Conservation (phyloP, 2,888 invertebrate genomes). For the Biston stratarius region DNA sequence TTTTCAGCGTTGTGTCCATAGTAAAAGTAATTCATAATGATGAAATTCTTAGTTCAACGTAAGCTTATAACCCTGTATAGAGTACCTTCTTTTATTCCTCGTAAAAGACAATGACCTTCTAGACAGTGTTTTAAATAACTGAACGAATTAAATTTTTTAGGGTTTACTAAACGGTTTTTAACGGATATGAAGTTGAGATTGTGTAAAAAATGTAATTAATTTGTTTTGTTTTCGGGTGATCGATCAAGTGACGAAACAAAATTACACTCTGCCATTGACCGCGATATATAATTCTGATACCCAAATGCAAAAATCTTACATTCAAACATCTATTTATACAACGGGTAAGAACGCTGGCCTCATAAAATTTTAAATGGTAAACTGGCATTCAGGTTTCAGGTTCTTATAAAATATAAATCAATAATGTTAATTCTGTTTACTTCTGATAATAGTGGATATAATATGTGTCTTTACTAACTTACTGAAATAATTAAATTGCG, state of each 20-base stretch:
- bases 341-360: slow-evolving; percentile 14
- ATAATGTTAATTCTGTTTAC: slow-evolving; percentile 19
- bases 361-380: slow-evolving; percentile 20
- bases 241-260: slow-evolving; percentile 68
- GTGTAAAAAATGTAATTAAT: slow-evolving; percentile 60
- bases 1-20: too few species aligned
- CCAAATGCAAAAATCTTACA: slow-evolving; percentile 27
- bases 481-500: too few species aligned
- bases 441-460: background rate
- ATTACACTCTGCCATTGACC: slow-evolving; percentile 66
- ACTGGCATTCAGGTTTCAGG: slow-evolving; percentile 18
- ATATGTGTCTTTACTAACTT: too few species aligned
- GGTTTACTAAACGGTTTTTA: slow-evolving; percentile 11
- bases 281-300: slow-evolving; percentile 52
- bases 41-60: too few species aligned
- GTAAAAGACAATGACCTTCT: background rate
- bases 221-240: slow-evolving; percentile 67
- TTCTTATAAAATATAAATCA: slow-evolving; percentile 8
- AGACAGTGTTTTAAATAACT: background rate
- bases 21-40: too few species aligned
- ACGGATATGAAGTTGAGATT: slow-evolving; percentile 34
- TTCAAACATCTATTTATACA: slow-evolving; percentile 17
- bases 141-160: slow-evolving; percentile 6
- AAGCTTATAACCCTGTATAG: too few species aligned
- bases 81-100: too few species aligned